Percentiles rank a stretch among this genome's conserved stretches.
These are phyloP conservation scores for Iguana delicatissima DNA, from an alignment of 2,797 vertebrate genomes.

Conservation along the genomic window DNA sequence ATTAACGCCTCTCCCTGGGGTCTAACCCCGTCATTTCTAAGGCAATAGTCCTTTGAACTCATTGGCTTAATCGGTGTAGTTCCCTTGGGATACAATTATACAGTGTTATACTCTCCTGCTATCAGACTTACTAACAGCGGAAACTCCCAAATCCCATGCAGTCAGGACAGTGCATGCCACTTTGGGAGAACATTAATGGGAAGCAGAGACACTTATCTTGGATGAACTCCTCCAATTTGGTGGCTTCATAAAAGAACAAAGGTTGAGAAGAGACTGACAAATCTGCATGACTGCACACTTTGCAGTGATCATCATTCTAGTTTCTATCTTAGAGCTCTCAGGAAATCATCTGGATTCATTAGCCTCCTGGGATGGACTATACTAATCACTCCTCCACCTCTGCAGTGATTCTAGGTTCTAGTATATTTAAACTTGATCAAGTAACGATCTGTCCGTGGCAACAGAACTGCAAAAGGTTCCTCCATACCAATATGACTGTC, in stretches of 20 bases:
- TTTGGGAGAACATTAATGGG: not conserved
- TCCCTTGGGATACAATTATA: conserved; percentile 18
- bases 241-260: not conserved
- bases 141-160: not conserved
- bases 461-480: too few species aligned
- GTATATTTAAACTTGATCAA: too few species aligned
- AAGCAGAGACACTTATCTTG: not conserved
- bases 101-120: not conserved
- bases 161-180: not conserved
- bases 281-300: not conserved
- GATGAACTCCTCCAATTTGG: not conserved
- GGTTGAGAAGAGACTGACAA: not conserved
- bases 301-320: not conserved
- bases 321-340: too few species aligned
- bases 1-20: not conserved
- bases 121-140: not conserved
- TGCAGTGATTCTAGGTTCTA: too few species aligned
- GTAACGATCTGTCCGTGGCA: too few species aligned
- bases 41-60: not conserved
- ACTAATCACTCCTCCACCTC: too few species aligned
- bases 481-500: too few species aligned
- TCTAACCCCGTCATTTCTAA: not conserved
- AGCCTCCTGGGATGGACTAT: too few species aligned
- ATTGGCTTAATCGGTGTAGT: not conserved
- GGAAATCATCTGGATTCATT: too few species aligned